Percentiles rank a stretch among this genome's conserved stretches.
These are phyloP conservation scores for Anoplopoma fimbria DNA, from an alignment of 2,113 vertebrate species.

Conservation along the genomic window DNA sequence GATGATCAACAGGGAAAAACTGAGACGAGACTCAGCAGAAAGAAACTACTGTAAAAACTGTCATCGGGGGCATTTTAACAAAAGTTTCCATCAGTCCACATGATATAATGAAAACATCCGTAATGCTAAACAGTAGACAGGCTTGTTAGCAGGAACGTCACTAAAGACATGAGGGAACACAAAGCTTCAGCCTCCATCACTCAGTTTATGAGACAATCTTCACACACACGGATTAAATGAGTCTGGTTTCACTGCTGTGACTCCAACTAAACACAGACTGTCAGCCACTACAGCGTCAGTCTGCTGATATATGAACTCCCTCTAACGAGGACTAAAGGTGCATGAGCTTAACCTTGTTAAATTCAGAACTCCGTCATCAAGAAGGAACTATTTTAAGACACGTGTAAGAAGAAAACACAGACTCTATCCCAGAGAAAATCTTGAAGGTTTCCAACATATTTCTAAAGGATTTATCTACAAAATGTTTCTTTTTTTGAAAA, in stretches of 20 bases:
- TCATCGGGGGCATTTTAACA: neutral
- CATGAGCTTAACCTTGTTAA: neutral
- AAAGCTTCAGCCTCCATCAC: neutral
- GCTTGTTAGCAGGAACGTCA: neutral
- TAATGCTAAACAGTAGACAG: neutral
- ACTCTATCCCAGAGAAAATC: too few relatives aligned
- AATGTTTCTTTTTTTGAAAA: too few relatives aligned
- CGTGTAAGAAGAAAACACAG: neutral
- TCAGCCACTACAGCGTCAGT: neutral
- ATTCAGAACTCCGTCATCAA: neutral
- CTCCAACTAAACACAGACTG: neutral
- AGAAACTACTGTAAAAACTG: neutral
- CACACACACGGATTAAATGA: neutral
- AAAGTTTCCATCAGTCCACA: too few relatives aligned
- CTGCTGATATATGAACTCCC: neutral
- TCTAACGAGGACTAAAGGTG: neutral
- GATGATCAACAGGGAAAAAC: constrained; percentile 4
- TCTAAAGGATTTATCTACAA: too few relatives aligned
- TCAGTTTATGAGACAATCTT: neutral
- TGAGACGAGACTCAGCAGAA: neutral
- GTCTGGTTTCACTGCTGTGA: too few relatives aligned
- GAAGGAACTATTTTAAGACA: neutral
- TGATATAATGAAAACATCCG: neutral
- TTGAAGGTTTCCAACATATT: too few relatives aligned
- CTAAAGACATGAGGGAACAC: neutral